Conservation (phyloP, 2,888 invertebrate genomes). For the Eurytoma californica region DNA sequence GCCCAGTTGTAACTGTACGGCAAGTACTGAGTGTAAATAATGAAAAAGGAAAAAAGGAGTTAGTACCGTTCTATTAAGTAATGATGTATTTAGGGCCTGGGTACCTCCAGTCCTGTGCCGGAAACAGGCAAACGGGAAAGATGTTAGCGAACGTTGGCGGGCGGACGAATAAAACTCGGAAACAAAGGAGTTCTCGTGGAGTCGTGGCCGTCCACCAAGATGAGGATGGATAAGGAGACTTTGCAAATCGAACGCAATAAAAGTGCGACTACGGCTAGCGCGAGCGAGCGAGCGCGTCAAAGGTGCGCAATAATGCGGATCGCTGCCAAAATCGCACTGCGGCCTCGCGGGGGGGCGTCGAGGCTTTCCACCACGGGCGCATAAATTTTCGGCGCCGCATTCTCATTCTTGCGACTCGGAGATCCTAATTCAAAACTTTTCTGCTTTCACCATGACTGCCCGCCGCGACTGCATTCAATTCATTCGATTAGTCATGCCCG, state of each 20-base stretch:
- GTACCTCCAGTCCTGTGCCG: too few species aligned
- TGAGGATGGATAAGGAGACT: conserved; percentile 7
- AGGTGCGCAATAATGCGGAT: neutral
- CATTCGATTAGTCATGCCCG: conserved; percentile 22
- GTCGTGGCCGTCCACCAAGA: neutral
- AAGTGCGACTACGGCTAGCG: neutral
- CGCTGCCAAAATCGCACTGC: conserved; percentile 16
- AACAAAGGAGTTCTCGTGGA: conserved; percentile 15
- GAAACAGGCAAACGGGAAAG: neutral
- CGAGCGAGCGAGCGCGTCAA: neutral
- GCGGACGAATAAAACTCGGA: neutral
- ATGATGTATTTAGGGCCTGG: too few species aligned
- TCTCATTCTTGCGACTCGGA: neutral
- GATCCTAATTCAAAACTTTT: neutral
- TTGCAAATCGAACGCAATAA: conserved; percentile 17
- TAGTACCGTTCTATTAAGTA: too few species aligned
- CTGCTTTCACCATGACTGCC: neutral
- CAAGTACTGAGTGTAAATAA: too few species aligned
- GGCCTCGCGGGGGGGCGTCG: neutral
- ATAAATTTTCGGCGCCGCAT: neutral
- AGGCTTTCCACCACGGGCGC: conserved; percentile 17
- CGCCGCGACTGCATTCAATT: neutral
- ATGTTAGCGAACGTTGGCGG: neutral
- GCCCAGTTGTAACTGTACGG: too few species aligned
- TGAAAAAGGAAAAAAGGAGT: too few species aligned